These are phyloP conservation scores for Semaprochilodus insignis DNA, from an alignment of 2,797 vertebrate genomes.

Conservation along the genomic window DNA sequence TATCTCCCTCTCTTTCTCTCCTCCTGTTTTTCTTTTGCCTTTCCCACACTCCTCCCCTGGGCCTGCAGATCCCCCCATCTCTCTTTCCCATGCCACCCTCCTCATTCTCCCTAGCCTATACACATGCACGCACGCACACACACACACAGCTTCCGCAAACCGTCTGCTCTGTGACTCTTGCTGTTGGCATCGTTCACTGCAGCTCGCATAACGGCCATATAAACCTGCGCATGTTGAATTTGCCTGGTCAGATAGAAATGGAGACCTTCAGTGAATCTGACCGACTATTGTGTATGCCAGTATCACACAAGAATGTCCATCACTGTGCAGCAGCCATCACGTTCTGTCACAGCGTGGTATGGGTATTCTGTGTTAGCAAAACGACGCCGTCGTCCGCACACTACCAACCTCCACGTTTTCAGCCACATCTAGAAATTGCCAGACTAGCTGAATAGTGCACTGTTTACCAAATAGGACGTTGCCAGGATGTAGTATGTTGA, in stretches of 20 bases:
- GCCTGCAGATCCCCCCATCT: neutral
- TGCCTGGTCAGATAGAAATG: neutral
- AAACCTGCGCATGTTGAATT: neutral
- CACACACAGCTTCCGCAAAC: neutral
- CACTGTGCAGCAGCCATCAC: neutral
- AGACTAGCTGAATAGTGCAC: neutral
- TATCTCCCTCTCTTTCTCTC: neutral
- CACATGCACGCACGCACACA: neutral
- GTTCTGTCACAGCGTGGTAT: neutral
- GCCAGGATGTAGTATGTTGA: neutral
- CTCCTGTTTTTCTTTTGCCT: neutral
- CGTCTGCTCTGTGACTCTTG: neutral
- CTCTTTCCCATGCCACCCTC: slow-evolving; percentile 9
- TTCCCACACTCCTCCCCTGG: slow-evolving; percentile 8
- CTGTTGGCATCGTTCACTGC: neutral
- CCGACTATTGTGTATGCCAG: too few species aligned
- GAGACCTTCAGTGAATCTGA: neutral
- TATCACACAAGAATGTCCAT: too few species aligned
- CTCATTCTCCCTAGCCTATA: neutral
- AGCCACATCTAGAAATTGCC: too few species aligned
- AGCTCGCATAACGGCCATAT: neutral
- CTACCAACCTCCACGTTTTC: neutral
- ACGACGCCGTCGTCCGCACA: too few species aligned
- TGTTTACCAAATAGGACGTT: neutral
- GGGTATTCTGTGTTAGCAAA: neutral